A percentile compares a stretch with the other conserved stretches of the same genome.
Evolutionary conservation across 2,888 invertebrate species (phyloP).

Genomic region (Cryptops parisi): DNA sequence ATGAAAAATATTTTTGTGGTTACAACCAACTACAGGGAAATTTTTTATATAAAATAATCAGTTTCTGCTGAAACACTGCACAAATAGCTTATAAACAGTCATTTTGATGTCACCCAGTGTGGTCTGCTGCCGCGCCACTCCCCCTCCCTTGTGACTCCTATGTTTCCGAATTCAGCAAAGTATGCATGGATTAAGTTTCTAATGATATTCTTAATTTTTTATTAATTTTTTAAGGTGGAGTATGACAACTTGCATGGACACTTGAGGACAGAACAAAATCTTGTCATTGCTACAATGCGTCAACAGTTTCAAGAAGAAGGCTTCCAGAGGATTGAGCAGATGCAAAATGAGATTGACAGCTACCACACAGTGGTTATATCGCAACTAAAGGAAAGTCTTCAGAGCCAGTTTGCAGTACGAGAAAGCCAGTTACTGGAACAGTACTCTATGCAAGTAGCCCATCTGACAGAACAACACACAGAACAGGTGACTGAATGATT

Average conservation of each 20-base stretch:
- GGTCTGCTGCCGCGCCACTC: too few species aligned
- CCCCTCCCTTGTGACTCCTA: too few species aligned
- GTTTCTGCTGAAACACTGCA: too few species aligned
- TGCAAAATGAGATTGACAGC: neutral
- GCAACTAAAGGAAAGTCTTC: neutral
- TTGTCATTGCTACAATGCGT: neutral
- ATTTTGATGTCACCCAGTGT: too few species aligned
- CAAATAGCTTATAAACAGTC: too few species aligned
- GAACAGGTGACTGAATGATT: constrained; percentile 10
- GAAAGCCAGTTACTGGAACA: neutral
- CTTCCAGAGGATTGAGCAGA: constrained; percentile 2
- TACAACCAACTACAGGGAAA: too few species aligned
- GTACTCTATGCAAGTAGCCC: neutral
- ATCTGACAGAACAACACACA: neutral
- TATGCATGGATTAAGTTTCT: too few species aligned
- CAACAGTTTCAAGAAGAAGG: neutral
- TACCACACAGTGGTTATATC: constrained; percentile 2
- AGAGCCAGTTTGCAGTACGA: constrained; percentile 3
- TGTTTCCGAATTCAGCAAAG: too few species aligned
- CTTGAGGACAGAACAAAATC: constrained; percentile 3
- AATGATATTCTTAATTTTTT: constrained; percentile 1
- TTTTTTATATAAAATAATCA: too few species aligned
- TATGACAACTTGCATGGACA: neutral
- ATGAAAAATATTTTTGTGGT: too few species aligned
- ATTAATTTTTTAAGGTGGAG: constrained; percentile 3